Base-by-base conservation (phyloP, 2,888 invertebrate species). In the Apamea epomidion region DNA sequence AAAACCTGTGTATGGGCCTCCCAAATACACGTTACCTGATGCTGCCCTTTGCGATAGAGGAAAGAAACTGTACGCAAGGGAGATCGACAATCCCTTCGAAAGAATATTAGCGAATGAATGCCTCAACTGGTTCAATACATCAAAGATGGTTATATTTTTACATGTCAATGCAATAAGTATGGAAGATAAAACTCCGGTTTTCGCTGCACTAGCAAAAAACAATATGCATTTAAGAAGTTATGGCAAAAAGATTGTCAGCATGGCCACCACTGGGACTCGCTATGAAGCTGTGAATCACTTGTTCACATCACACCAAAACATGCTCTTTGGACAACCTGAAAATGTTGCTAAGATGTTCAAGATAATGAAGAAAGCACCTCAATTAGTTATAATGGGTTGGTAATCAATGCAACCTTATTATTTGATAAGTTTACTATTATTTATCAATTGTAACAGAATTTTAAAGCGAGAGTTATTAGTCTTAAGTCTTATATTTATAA, bases 31-130 rank as follows among this genome's bases (percentile, higher is more conserved):
- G 29, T 90, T 97, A 88, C 96, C 97, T 14, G 95, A 97, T 76
- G 91, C 95, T 29, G 95, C 96, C 10, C 92, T 97, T 29, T 98
- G 98, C 90, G 94, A 95, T 72, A 94, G 96, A 89, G 90, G 93
- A 54, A 88, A 93, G 67, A 90, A 90, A 67, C 83, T 80, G 6
- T 81, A 62, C 29, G 92, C 89, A 45, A 83, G 90, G n/a, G 93
- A 95, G 76, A 91, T 96, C 8, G 97, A 98, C 42, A 98, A 98
- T 93, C 98, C 98, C 0, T 98, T 98, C 92, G 98, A 98, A 93
- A 95, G 96, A 80, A 98, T 99, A 72, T 95, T 98, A 80, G 98
- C 98, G 0, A 97, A 97, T 73, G 98, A 99, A 94, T 97, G 98
- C 80, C 95, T 97, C 2, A 97, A 98, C 90, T 98, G 98, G 97